Evolutionary conservation across 2,888 invertebrate species (phyloP).

Genomic region (Pelosia muscerda): DNA sequence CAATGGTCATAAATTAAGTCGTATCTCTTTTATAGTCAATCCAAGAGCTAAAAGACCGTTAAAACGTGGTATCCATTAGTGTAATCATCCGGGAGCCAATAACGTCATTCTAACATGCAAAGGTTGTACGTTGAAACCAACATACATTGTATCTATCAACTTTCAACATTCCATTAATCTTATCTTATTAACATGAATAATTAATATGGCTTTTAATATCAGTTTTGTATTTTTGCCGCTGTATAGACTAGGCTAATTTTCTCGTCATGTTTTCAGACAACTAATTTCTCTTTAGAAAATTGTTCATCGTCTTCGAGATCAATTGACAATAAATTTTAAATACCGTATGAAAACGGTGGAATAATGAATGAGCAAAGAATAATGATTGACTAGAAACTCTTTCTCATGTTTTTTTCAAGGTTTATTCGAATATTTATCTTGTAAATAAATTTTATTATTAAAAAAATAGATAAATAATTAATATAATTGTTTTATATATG

Average conservation of each 20-base stretch:
- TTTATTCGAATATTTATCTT: neutral
- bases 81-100: constrained; percentile 80
- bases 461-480: neutral
- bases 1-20: constrained; percentile 76
- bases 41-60: constrained; percentile 79
- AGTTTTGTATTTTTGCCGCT: constrained; percentile 21
- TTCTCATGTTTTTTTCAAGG: neutral
- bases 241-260: constrained; percentile 5
- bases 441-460: neutral
- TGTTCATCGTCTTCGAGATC: neutral
- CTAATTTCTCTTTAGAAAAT: neutral
- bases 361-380: neutral
- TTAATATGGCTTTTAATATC: constrained; percentile 58
- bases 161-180: constrained; percentile 55
- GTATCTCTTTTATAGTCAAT: constrained; percentile 82
- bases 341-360: neutral
- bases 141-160: constrained; percentile 43
- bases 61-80: constrained; percentile 79
- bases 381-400: neutral
- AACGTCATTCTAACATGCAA: constrained; percentile 79
- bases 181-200: constrained; percentile 61
- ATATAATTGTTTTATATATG: too few relatives aligned
- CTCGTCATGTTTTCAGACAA: neutral
- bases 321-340: neutral
- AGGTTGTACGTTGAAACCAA: constrained; percentile 57